Base-by-base conservation (phyloP, 2,888 invertebrate genomes). In the Tachystola acroxantha region DNA sequence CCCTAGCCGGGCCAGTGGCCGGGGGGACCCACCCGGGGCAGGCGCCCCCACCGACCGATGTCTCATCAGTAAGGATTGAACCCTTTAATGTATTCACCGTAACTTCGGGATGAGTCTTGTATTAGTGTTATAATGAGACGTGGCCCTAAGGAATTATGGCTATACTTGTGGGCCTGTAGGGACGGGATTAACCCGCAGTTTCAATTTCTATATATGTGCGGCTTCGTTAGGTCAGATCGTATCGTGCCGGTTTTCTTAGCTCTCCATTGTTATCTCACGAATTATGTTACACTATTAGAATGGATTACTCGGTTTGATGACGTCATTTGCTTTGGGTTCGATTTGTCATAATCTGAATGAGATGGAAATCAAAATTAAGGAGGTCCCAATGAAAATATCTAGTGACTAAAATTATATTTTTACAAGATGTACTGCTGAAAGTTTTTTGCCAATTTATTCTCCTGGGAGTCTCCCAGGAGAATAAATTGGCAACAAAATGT, bases 101-200 rank as follows among this genome's bases (percentile, higher is more conserved):
- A 86, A 85, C 85, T 86, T 85, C 65, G 84, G 85, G 84, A 85
- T 84, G 84, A 84, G 81, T 78, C 85, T 86, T 85, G 85, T 86
- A 86, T 86, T 86, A 86, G 85, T 84, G 84, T 79, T 84, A 86
- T 86, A 86, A 86, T 86, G 85, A 86, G 85, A 82, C 80, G 80
- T 64, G 80, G 79, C 85, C 85, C 85, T 75, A 62, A 85, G 85
- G 85, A 86, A 82, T 84, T 85, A 85, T 80, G 77, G 78, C 64
- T 75, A 79, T 80, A 80, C 81, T 81, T 81, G 79, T 61, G 70
- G 72, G 65, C 67, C 75, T 68, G 71, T 49, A 55, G 75, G 77
- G 71, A 53, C 54, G 55, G 77, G 75, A 78, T 82, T 82, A 81
- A 74, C 71, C 75, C 64, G 63, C 76, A 78, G 84, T 82, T 82